These are phyloP conservation scores for Euglossa dilemma DNA, from an alignment of 1,140 invertebrate genomes.

Conservation along the genomic window DNA sequence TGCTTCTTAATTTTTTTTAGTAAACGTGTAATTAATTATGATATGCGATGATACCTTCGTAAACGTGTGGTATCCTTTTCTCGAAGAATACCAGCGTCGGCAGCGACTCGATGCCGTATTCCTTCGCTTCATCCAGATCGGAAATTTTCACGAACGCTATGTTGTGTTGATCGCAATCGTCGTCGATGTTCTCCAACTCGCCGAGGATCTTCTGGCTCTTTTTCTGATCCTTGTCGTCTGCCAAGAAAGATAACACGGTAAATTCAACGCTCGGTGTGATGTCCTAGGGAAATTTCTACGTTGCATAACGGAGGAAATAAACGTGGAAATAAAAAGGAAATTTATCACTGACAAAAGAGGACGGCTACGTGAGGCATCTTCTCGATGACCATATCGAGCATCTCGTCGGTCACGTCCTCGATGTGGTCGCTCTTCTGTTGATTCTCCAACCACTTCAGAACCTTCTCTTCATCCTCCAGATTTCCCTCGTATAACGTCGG, in stretches of 20 bases:
- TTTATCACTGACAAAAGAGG: constrained; percentile 90
- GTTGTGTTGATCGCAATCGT: constrained; percentile 95
- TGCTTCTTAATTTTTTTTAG: no score
- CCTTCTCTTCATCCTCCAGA: constrained; percentile 94
- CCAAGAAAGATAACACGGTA: neutral
- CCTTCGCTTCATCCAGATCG: constrained; percentile 93
- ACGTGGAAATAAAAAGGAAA: neutral
- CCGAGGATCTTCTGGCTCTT: constrained; percentile 93
- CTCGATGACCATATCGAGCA: constrained; percentile 95
- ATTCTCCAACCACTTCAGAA: constrained; percentile 93
- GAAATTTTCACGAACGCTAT: constrained; percentile 97
- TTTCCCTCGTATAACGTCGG: constrained; percentile 94
- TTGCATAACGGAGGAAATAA: neutral
- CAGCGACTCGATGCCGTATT: constrained; percentile 92
- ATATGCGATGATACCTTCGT: constrained; percentile 85
- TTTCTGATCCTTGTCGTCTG: constrained; percentile 95
- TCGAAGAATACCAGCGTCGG: constrained; percentile 94
- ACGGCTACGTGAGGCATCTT: constrained; percentile 95
- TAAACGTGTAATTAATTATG: no score
- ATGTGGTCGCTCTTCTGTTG: constrained; percentile 95
- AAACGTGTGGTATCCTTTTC: constrained; percentile 93
- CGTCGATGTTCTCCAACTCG: constrained; percentile 96
- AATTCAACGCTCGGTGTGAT: neutral
- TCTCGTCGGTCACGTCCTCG: constrained; percentile 96
- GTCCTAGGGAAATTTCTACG: neutral